Percentiles rank a stretch among this genome's conserved stretches.
phyloP scores from a whole-genome alignment of 2,113 vertebrate genomes.

The Seriola aureovittata region DNA sequence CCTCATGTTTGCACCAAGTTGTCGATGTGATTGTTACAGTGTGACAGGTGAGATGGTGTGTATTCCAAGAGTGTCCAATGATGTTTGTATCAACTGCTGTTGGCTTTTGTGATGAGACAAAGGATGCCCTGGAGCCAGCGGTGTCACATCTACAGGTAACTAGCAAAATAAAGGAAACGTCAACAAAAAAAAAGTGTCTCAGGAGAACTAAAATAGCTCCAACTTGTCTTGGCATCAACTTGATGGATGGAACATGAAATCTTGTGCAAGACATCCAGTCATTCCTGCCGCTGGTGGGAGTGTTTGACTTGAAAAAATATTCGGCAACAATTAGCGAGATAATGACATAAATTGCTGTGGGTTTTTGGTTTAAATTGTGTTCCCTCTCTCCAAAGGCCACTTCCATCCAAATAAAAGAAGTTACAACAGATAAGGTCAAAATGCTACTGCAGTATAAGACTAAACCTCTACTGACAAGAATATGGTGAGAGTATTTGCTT shows the following conservation, averaged over 20 bases:
- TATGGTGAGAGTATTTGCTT: background rate
- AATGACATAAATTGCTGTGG: background rate
- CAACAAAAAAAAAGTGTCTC: constrained; percentile 59
- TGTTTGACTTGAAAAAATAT: background rate
- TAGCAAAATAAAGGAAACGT: constrained; percentile 65
- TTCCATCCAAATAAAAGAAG: background rate
- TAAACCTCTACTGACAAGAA: background rate
- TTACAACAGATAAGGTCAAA: background rate
- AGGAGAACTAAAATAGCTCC: constrained; percentile 64
- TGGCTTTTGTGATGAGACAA: constrained; percentile 78
- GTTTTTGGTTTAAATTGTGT: background rate
- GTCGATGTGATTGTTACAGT: constrained; percentile 66
- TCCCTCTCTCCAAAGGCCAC: background rate
- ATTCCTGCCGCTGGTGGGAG: constrained; percentile 14
- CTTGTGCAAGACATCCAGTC: constrained; percentile 25
- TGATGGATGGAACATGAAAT: constrained; percentile 63
- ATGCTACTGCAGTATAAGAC: background rate
- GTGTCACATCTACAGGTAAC: constrained; percentile 77
- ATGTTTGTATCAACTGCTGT: constrained; percentile 75
- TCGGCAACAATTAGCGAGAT: background rate
- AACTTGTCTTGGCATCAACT: constrained; percentile 52
- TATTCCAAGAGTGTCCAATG: constrained; percentile 72
- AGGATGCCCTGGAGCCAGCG: constrained; percentile 78
- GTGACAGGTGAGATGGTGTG: constrained; percentile 79
- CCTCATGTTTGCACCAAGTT: constrained; percentile 72